Evolutionary conservation across 2,113 vertebrate genomes (phyloP), one percentile per base, ranked within the genome.

Genomic region (Aplodontia rufa): DNA sequence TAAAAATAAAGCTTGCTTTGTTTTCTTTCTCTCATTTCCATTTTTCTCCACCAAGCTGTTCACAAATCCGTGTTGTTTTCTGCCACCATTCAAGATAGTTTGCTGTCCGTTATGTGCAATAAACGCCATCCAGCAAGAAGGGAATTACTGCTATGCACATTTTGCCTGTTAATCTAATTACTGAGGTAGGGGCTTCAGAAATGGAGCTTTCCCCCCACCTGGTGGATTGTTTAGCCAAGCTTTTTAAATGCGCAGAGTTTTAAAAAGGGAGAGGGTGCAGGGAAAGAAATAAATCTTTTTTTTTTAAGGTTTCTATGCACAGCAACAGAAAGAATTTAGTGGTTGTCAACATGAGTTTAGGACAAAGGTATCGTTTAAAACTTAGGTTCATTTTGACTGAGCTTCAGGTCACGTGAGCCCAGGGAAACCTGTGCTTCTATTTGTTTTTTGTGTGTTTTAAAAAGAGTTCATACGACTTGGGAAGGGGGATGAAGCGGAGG

Each of bases 291-390:
- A 51, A 88, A 87, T 83, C 37, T 88, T 84, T 91, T 91, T 74
- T 51, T 96, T 96, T 96, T 90, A 55, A 98, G 66, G 97, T 98
- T 97, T 97, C 97, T 98, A 94, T 96, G 97, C 98, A 98, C 97
- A 96, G 96, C 91, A 95, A 96, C 90, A 76, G 98, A 98, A 98
- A 98, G 97, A 98, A 98, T 98, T 96, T 99, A 99, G 98, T 99
- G 99, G 99, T 99, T 99, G 99, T 99, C 99, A 99, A 98, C 98
- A 99, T 81, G 91, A 98, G 98, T 99, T 99, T 99, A 98, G 97
- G 96, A 98, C 98, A 97, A 98, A 97, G 98, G 98, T 98, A 95
- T 87, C 93, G 96, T 69, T 97, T 97, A 98, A 98, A 98, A 95
- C 91, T 81, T 96, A 97, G 98, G 98, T 99, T 98, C 97, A 93